Evolutionary conservation across 2,888 invertebrate genomes (phyloP).

Genomic region (Acanthopleura granulata): DNA sequence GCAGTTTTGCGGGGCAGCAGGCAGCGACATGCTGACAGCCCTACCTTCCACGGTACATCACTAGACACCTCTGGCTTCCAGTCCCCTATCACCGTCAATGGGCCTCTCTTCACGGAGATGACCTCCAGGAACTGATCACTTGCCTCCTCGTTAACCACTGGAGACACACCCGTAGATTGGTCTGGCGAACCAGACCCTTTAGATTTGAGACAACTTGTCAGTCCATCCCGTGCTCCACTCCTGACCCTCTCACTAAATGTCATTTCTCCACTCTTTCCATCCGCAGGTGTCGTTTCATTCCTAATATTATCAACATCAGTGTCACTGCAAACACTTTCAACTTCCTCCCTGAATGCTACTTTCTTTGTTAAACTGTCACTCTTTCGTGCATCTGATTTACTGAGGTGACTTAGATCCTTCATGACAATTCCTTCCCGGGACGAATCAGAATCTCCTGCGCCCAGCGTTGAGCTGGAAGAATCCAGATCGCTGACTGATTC

Average conservation of each 20-base stretch:
- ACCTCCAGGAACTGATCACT: neutral
- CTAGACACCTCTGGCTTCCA: neutral
- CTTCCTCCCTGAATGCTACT: neutral
- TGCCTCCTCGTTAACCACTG: neutral
- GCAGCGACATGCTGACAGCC: conserved; percentile 3
- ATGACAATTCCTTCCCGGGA: neutral
- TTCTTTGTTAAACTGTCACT: neutral
- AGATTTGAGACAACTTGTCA: neutral
- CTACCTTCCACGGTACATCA: neutral
- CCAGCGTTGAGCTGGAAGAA: neutral
- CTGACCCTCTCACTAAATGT: neutral
- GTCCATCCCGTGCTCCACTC: neutral
- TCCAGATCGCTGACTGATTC: neutral
- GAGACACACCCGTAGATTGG: neutral
- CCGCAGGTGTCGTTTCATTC: neutral
- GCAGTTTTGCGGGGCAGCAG: conserved; percentile 12
- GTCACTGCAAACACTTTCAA: neutral
- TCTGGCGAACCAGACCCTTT: neutral
- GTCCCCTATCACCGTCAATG: neutral
- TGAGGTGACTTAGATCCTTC: too few relatives aligned
- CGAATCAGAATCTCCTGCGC: neutral
- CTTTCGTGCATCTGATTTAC: neutral
- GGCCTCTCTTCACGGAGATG: neutral
- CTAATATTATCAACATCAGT: neutral
- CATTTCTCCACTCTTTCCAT: neutral